Percentiles rank a stretch among this genome's conserved stretches.
phyloP scores from a whole-genome alignment of 2,888 invertebrate species.

The Autographa gamma region DNA sequence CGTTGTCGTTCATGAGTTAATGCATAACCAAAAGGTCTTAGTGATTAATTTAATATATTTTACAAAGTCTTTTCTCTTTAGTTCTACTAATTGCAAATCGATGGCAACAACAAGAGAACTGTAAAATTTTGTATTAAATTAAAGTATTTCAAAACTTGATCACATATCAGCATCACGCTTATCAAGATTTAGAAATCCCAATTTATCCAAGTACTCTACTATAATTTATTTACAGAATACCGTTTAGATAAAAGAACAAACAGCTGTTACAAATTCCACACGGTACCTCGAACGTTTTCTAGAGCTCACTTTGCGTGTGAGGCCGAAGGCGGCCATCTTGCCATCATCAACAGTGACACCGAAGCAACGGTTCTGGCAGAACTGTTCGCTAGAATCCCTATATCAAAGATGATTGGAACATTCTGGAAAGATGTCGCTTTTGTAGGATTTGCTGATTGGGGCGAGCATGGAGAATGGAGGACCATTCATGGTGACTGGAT shows the following conservation, averaged over 20 bases:
- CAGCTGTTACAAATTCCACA: slow-evolving; percentile 75
- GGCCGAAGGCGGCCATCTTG: slow-evolving; percentile 71
- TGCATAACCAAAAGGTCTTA: too few relatives aligned
- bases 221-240: slow-evolving; percentile 63
- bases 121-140: too few relatives aligned
- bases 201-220: neutral
- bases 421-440: slow-evolving; percentile 58
- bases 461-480: slow-evolving; percentile 62
- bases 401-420: slow-evolving; percentile 37
- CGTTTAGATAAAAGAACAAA: slow-evolving; percentile 60
- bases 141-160: too few relatives aligned
- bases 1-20: too few relatives aligned
- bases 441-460: slow-evolving; percentile 67
- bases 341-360: slow-evolving; percentile 68
- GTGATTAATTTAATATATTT: too few relatives aligned
- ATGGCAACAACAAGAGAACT: too few relatives aligned
- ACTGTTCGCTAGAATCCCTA: slow-evolving; percentile 59
- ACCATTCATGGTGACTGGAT: slow-evolving; percentile 69
- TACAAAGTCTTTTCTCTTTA: too few relatives aligned
- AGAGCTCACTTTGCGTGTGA: slow-evolving; percentile 70
- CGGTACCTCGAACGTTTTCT: slow-evolving; percentile 63
- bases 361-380: slow-evolving; percentile 63
- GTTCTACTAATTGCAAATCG: too few relatives aligned
- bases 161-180: too few relatives aligned
- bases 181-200: too few relatives aligned